Conservation (phyloP, 2,797 vertebrate genomes). For the Urophycis tenuis region DNA sequence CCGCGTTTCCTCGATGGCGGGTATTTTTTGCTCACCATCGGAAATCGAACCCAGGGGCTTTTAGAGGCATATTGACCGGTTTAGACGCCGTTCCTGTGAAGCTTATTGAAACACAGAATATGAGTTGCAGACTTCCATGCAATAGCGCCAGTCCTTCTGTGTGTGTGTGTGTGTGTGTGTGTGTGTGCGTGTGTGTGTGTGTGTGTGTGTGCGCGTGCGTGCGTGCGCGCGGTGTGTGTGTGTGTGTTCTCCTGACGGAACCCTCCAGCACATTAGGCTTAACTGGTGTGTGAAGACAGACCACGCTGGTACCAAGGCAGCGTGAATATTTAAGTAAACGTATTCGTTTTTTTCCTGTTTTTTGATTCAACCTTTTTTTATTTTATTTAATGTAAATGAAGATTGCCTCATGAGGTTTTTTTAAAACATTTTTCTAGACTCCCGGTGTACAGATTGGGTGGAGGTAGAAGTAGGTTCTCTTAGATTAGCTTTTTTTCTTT, state of each 20-base stretch:
- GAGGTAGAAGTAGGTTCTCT: background rate
- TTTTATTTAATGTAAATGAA: constrained; percentile 23
- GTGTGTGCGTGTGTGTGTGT: no score
- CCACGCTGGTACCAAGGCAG: background rate
- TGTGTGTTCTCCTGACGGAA: no score
- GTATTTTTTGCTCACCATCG: constrained; percentile 7
- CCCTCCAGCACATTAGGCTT: background rate
- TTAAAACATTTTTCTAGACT: constrained; percentile 15
- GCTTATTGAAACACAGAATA: constrained; percentile 8
- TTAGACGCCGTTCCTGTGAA: constrained; percentile 9
- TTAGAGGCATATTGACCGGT: constrained; percentile 17
- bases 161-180: no score
- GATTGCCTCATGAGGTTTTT: constrained; percentile 48
- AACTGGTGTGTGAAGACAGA: background rate
- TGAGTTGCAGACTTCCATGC: constrained; percentile 13
- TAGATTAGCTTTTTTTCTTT: background rate
- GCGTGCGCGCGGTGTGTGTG: no score
- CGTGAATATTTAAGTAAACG: background rate
- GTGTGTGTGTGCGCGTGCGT: no score
- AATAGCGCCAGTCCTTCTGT: background rate
- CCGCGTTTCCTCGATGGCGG: background rate
- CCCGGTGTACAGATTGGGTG: background rate
- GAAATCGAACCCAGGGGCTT: constrained; percentile 18
- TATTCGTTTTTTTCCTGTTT: constrained; percentile 15
- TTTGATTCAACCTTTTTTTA: no score